Base-by-base conservation (phyloP, 2,113 vertebrate genomes). In the Tympanuchus pallidicinctus region DNA sequence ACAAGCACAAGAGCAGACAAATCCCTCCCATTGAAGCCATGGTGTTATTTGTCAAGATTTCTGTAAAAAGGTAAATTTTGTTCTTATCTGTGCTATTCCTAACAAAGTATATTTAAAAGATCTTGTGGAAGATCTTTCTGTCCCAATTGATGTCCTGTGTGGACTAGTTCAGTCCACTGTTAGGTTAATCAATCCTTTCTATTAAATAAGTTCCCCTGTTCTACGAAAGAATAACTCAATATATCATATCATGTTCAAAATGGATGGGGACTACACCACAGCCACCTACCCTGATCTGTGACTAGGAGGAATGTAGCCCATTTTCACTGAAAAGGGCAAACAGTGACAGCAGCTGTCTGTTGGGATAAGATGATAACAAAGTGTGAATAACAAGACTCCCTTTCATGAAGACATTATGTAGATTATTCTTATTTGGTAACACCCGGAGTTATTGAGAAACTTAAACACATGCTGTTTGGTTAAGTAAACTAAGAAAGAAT, bases 291-390 rank as follows among this genome's bases (percentile, higher is more conserved):
- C 43, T 50, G 17, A 0, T 74, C 77, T 81, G 74, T 38, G 66
- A 75, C 92, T 86, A 75, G 73, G 80, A 95, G 75, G 84, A 85
- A 94, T 94, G 94, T 95, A 95, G 88, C 74, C 91, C 82, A 88
- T 21, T 94, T 92, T 80, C 76, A 95, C 91, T 95, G 92, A 91
- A 94, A 97, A 96, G 90, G 95, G 95, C 95, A 96, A 97, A 84
- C 96, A 81, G 82, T 90, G 88, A 92, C 83, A 90, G 82, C 92
- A 95, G 70, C 88, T 97, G 86, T 95, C 93, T 93, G 90, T 90
- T 91, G 88, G 92, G 88, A 95, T 90, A 95, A 90, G 90, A 91
- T 88, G 93, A 92, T 94, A 94, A 94, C 32, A 2, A 95, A 88
- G 93, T 94, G 94, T 86, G 92, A 97, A 96, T 65, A 96, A 95